These are phyloP conservation scores for Mesorhabditis spiculigera DNA, from an alignment of 2,888 invertebrate species.

Conservation along the genomic window DNA sequence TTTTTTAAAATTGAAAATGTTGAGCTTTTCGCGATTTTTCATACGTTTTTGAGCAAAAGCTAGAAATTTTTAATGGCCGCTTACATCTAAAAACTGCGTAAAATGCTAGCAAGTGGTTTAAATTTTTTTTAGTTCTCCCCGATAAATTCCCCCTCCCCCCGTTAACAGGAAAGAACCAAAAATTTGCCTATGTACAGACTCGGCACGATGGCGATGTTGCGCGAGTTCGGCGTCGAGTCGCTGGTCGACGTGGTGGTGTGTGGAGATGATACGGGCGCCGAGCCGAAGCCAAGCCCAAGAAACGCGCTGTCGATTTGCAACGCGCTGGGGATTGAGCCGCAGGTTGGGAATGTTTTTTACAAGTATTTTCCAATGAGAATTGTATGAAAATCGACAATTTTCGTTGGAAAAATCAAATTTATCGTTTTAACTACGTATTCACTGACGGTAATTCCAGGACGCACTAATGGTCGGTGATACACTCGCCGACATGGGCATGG, in stretches of 20 bases:
- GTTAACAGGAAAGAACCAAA: background rate
- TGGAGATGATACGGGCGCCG: slow-evolving; percentile 60
- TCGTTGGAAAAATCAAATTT: no score
- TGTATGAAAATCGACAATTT: background rate
- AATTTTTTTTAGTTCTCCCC: no score
- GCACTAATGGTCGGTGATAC: slow-evolving; percentile 63
- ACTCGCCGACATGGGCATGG: slow-evolving; percentile 62
- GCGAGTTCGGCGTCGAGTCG: slow-evolving; percentile 45
- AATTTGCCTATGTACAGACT: slow-evolving; percentile 28
- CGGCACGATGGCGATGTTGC: slow-evolving; percentile 44
- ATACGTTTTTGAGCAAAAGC: background rate
- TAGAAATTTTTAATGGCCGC: background rate
- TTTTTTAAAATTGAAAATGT: background rate
- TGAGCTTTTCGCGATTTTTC: no score
- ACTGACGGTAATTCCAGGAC: slow-evolving; percentile 35
- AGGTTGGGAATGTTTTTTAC: slow-evolving; percentile 19
- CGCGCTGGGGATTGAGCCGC: slow-evolving; percentile 41
- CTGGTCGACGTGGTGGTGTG: slow-evolving; percentile 61
- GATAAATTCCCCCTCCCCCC: no score
- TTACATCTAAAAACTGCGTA: background rate
- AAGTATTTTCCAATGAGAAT: background rate
- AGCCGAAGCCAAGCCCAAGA: slow-evolving; percentile 61
- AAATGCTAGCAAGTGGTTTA: background rate
- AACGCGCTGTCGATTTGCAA: slow-evolving; percentile 59
- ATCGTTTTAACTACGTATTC: no score